phyloP scores from a whole-genome alignment of 1,140 invertebrate species.

The Drosophila rufa region DNA sequence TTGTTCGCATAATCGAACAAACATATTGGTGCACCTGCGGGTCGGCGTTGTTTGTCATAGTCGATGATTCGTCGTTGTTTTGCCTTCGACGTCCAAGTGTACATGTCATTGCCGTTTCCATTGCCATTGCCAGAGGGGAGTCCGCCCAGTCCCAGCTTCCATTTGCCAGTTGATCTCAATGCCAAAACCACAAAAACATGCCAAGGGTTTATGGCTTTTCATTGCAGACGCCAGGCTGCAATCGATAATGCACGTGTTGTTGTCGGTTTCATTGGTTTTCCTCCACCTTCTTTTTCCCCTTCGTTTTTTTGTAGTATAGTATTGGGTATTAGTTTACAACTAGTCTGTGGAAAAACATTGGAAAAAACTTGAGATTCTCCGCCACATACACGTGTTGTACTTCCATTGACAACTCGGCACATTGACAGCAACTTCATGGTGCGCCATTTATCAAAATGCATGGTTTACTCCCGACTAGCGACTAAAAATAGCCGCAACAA shows the following conservation, averaged over 20 bases:
- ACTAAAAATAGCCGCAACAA: slow-evolving; percentile 63
- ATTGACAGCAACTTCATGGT: slow-evolving; percentile 15
- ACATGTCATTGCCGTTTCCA: slow-evolving; percentile 65
- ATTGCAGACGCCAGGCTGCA: slow-evolving; percentile 37
- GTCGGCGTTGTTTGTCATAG: slow-evolving; percentile 43
- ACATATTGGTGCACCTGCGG: slow-evolving; percentile 61
- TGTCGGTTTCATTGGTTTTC: slow-evolving; percentile 27
- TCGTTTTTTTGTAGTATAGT: not conserved
- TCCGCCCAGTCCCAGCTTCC: slow-evolving; percentile 11
- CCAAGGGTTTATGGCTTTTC: slow-evolving; percentile 47
- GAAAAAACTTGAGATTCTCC: slow-evolving; percentile 15
- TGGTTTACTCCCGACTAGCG: slow-evolving; percentile 16
- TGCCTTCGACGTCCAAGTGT: slow-evolving; percentile 58
- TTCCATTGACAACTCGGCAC: slow-evolving; percentile 32
- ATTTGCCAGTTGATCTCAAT: slow-evolving; percentile 30
- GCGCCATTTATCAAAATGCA: slow-evolving; percentile 40
- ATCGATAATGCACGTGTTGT: slow-evolving; percentile 56
- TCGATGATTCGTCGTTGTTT: slow-evolving; percentile 27
- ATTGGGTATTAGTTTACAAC: slow-evolving; percentile 47
- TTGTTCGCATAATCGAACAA: slow-evolving; percentile 35
- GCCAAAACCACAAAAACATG: slow-evolving; percentile 45
- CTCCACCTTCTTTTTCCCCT: not conserved
- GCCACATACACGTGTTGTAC: slow-evolving; percentile 36
- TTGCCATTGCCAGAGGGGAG: slow-evolving; percentile 35
- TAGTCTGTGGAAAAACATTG: slow-evolving; percentile 21